Conservation (phyloP, 2,797 vertebrate genomes). For the Petrocephalus schoutedeni region DNA sequence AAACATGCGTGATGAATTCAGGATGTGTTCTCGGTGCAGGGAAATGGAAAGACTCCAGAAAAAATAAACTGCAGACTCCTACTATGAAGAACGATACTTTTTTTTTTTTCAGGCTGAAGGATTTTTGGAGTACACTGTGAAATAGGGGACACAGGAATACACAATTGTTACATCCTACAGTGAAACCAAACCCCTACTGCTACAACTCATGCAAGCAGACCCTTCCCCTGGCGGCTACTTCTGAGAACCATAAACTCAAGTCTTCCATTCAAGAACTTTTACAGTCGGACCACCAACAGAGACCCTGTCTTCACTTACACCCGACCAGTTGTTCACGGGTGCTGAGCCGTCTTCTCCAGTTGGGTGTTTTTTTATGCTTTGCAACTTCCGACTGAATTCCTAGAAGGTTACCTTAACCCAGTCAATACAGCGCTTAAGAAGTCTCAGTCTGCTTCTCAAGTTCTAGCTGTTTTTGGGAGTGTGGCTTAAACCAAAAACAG, state of each 20-base stretch:
- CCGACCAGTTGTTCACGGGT: constrained; percentile 40
- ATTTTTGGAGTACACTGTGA: constrained; percentile 30
- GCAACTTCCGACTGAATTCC: constrained; percentile 28
- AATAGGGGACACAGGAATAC: constrained; percentile 45
- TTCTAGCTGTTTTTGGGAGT: neutral
- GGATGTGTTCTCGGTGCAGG: neutral
- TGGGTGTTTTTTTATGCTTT: neutral
- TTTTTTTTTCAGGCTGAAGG: constrained; percentile 9
- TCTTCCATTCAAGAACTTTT: constrained; percentile 31
- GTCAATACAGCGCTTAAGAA: neutral
- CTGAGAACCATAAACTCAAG: constrained; percentile 32
- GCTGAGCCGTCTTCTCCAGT: constrained; percentile 15
- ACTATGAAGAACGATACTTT: neutral
- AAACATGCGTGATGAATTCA: neutral
- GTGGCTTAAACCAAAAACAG: neutral
- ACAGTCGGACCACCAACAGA: constrained; percentile 44
- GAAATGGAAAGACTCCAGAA: constrained; percentile 8
- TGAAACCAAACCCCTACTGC: constrained; percentile 42
- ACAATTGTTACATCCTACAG: constrained; percentile 45
- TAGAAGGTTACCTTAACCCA: neutral
- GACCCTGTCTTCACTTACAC: constrained; percentile 40
- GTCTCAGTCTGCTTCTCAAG: neutral
- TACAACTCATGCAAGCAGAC: constrained; percentile 37
- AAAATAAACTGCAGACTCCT: constrained; percentile 8
- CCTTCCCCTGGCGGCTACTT: constrained; percentile 26